phyloP scores from a whole-genome alignment of 2,113 vertebrate genomes.

The Paraplagusia blochii region DNA sequence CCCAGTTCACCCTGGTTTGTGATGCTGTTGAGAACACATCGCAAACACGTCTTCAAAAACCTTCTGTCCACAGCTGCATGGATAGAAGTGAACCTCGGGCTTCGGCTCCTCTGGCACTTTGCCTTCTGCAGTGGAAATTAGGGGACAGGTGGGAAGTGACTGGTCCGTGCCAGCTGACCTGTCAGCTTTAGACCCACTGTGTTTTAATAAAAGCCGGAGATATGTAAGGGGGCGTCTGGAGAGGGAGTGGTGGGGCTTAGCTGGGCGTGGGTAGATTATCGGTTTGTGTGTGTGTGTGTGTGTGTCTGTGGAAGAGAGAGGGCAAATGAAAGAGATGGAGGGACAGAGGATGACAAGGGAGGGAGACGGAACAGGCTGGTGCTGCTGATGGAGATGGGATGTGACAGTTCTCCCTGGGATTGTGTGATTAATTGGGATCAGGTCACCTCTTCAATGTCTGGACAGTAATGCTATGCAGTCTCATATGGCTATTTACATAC shows the following conservation, averaged over 20 bases:
- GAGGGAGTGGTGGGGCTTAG: constrained; percentile 24
- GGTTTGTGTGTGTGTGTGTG: constrained; percentile 29
- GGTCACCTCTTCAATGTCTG: constrained; percentile 82
- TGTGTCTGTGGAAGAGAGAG: constrained; percentile 3
- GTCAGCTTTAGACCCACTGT: constrained; percentile 69
- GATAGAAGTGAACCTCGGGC: constrained; percentile 43
- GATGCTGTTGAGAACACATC: background rate
- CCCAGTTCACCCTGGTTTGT: constrained; percentile 1
- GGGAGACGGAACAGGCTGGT: constrained; percentile 65
- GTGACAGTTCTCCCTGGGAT: constrained; percentile 88
- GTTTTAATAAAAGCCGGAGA: constrained; percentile 50
- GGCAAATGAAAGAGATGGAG: constrained; percentile 52
- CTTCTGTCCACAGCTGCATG: constrained; percentile 61
- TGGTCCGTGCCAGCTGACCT: constrained; percentile 72
- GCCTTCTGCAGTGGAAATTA: constrained; percentile 63
- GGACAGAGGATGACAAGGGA: constrained; percentile 64
- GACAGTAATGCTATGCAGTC: constrained; percentile 81
- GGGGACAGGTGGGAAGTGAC: constrained; percentile 72
- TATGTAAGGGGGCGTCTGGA: constrained; percentile 18
- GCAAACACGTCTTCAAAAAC: constrained; percentile 37
- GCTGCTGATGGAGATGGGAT: constrained; percentile 83
- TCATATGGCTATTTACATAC: constrained; percentile 84
- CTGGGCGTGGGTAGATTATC: constrained; percentile 21
- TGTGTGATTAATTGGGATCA: constrained; percentile 97
- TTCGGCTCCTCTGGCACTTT: constrained; percentile 52